These are phyloP conservation scores for Drosophila eohydei DNA, from an alignment of 2,888 invertebrate genomes.

Conservation along the genomic window DNA sequence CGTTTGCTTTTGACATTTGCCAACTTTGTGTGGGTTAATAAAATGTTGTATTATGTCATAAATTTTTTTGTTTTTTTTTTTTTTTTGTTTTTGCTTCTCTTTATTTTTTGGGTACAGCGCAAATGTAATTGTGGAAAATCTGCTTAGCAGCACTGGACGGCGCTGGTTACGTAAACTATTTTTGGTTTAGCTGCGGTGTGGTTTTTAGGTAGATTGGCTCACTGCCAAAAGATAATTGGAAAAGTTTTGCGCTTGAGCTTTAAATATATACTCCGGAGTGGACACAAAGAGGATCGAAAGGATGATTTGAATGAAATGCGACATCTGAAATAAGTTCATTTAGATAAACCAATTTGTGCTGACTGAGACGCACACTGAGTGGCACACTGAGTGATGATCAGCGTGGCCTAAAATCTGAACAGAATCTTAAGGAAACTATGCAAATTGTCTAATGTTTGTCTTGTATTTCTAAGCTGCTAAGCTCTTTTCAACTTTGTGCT, in stretches of 20 bases:
- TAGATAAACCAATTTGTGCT: not conserved
- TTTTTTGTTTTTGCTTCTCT: not conserved
- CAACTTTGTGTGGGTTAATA: constrained; percentile 73
- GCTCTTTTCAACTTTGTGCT: no score
- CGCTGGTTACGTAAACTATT: constrained; percentile 39
- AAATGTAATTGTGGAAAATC: constrained; percentile 74
- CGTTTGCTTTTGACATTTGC: constrained; percentile 44
- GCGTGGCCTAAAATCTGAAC: no score
- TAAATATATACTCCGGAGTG: constrained; percentile 22
- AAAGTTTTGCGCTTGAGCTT: constrained; percentile 43
- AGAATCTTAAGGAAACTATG: no score
- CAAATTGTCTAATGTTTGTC: no score
- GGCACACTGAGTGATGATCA: not conserved
- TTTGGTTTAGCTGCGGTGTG: constrained; percentile 2
- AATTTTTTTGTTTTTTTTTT: constrained; percentile 37
- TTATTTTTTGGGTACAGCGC: constrained; percentile 41
- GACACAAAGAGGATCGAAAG: not conserved
- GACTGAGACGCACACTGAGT: not conserved
- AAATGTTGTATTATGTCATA: constrained; percentile 78
- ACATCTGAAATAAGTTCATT: constrained; percentile 2
- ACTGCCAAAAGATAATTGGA: constrained; percentile 53
- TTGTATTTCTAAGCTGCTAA: no score
- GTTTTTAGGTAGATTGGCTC: constrained; percentile 29
- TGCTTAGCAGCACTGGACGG: constrained; percentile 43
- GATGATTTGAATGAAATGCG: not conserved